A percentile compares a stretch with the other conserved stretches of the same genome.
Conservation (phyloP, 2,888 invertebrate genomes). For the Brachyptera risi region DNA sequence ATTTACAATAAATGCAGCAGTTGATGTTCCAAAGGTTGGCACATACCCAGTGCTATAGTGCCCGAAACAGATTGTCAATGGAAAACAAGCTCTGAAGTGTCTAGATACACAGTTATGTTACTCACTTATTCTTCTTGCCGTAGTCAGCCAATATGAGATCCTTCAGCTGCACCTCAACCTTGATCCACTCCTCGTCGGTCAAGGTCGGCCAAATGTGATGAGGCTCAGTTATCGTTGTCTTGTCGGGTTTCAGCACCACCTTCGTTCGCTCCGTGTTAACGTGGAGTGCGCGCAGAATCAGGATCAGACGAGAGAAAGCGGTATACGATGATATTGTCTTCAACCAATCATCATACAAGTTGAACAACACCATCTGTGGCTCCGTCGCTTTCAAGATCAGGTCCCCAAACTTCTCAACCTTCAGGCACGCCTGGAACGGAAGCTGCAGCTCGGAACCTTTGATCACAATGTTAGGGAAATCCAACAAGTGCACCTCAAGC, state of each 20-base stretch:
- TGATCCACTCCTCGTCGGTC: slow-evolving; percentile 98
- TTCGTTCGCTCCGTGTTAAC: slow-evolving; percentile 99
- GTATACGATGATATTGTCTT: slow-evolving; percentile 99
- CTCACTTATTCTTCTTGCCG: slow-evolving; percentile 97
- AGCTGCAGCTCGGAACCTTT: slow-evolving; percentile 98
- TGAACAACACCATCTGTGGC: slow-evolving; percentile 99
- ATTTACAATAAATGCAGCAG: no score
- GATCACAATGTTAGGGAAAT: slow-evolving; percentile 99
- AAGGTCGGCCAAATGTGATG: slow-evolving; percentile 99
- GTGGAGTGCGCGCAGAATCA: slow-evolving; percentile 94
- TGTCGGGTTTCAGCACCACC: slow-evolving; percentile 97
- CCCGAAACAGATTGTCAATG: no score
- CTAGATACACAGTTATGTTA: no score
- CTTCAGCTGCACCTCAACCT: slow-evolving; percentile 96
- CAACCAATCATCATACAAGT: slow-evolving; percentile 98
- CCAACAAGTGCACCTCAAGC: slow-evolving; percentile 97
- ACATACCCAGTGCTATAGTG: no score
- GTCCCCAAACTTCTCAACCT: slow-evolving; percentile 99
- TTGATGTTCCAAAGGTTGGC: no score
- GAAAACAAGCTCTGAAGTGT: no score
- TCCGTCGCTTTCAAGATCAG: slow-evolving; percentile 98
- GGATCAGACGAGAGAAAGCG: slow-evolving; percentile 93
- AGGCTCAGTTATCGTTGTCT: slow-evolving; percentile 97
- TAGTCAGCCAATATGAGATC: slow-evolving; percentile 98
- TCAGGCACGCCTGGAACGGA: slow-evolving; percentile 98